Conservation (phyloP, 2,113 vertebrate species). For the Chloropsis cyanopogon region DNA sequence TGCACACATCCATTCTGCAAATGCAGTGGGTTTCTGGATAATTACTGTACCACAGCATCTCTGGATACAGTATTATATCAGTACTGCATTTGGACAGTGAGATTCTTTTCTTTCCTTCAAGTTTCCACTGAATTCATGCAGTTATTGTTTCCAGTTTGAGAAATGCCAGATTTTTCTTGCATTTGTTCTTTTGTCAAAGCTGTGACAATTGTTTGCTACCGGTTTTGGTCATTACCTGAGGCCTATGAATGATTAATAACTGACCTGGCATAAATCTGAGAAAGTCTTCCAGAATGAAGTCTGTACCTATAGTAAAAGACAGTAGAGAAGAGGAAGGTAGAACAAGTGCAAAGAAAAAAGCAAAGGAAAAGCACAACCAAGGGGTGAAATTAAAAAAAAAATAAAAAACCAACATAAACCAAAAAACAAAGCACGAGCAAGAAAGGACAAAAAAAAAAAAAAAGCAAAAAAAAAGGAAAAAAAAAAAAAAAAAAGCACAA, state of each 20-base stretch:
- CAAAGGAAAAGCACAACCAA: neutral
- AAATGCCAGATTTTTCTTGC: neutral
- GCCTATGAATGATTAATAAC: neutral
- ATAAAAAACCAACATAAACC: no score
- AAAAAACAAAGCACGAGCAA: neutral
- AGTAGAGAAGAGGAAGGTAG: neutral
- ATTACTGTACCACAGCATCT: neutral
- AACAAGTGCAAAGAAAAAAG: neutral
- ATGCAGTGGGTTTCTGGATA: neutral
- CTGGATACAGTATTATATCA: neutral
- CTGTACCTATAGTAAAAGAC: neutral
- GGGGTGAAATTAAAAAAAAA: neutral
- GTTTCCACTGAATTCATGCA: neutral
- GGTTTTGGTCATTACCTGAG: neutral
- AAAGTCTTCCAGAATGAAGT: neutral
- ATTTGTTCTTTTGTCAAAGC: neutral
- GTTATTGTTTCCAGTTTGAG: neutral
- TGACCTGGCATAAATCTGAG: neutral
- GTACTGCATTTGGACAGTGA: neutral
- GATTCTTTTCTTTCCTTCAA: neutral
- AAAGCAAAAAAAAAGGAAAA: accelerated
- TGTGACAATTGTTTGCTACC: neutral
- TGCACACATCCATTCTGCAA: neutral
- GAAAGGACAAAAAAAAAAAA: neutral
- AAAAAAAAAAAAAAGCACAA: neutral